Evolutionary conservation across 2,888 invertebrate genomes (phyloP).

Genomic region (Trichopria drosophilae): DNA sequence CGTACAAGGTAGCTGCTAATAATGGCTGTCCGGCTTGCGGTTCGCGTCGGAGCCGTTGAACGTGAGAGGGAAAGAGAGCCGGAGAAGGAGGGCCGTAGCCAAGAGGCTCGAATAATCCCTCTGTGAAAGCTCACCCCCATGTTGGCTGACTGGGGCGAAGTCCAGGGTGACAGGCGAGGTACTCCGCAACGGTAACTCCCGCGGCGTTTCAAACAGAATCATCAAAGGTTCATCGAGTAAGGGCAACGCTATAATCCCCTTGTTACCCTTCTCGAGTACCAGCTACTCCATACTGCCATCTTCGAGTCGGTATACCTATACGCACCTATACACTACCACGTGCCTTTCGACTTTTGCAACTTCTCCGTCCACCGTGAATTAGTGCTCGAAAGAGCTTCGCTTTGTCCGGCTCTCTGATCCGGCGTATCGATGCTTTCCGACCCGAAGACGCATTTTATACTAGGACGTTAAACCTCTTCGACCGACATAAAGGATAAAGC

Average conservation of each 20-base stretch:
- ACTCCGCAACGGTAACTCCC: constrained; percentile 37
- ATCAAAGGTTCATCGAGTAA: constrained; percentile 54
- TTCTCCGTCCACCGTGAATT: too few relatives aligned
- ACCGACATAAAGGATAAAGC: too few relatives aligned
- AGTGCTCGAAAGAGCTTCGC: too few relatives aligned
- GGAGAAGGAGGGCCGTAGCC: constrained; percentile 43
- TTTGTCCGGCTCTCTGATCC: too few relatives aligned
- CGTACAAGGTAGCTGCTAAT: constrained; percentile 48
- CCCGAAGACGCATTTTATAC: too few relatives aligned
- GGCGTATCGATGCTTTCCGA: too few relatives aligned
- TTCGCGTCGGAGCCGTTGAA: constrained; percentile 40
- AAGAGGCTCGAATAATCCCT: constrained; percentile 53
- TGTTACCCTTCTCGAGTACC: constrained; percentile 39
- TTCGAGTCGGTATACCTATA: too few relatives aligned
- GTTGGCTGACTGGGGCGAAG: constrained; percentile 41
- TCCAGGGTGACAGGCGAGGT: constrained; percentile 48
- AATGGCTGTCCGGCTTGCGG: constrained; percentile 55
- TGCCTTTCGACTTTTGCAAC: too few relatives aligned
- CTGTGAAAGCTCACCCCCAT: constrained; percentile 50
- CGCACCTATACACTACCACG: too few relatives aligned
- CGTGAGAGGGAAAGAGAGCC: neutral
- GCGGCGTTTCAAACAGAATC: constrained; percentile 54
- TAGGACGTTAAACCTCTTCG: too few relatives aligned
- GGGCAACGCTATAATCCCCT: constrained; percentile 49
- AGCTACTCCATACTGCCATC: too few relatives aligned